phyloP scores from a whole-genome alignment of 2,888 invertebrate genomes.

The Drosophila paranaensis region DNA sequence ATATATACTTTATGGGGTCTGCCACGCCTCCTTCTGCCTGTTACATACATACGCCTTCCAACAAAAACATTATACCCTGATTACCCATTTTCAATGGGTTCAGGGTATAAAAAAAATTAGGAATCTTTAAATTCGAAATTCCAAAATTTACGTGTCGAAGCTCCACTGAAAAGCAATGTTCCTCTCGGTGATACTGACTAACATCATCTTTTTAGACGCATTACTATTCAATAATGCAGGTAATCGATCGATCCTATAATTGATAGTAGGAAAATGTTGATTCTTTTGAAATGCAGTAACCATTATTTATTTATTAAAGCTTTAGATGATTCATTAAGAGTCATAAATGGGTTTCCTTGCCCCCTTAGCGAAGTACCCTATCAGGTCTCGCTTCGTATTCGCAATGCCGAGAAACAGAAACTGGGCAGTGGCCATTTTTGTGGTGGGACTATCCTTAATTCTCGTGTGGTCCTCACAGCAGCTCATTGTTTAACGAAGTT shows the following conservation, averaged over 20 bases:
- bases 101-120: too few relatives aligned
- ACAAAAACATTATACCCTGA: too few relatives aligned
- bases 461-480: neutral
- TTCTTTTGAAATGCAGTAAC: neutral
- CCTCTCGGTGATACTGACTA: neutral
- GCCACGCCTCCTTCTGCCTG: too few relatives aligned
- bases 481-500: neutral
- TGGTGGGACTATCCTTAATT: neutral
- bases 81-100: too few relatives aligned
- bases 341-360: neutral
- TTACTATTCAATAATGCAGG: neutral
- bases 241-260: neutral
- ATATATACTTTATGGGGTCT: too few relatives aligned
- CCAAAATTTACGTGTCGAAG: neutral
- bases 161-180: too few relatives aligned
- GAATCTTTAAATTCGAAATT: neutral
- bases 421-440: neutral
- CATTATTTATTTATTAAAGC: neutral
- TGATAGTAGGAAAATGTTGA: too few relatives aligned
- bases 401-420: fast-evolving
- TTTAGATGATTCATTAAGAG: fast-evolving
- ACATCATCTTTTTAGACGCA: neutral
- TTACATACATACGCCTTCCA: too few relatives aligned
- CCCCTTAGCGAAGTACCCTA: neutral
- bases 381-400: neutral